Conservation (phyloP, 2,797 vertebrate genomes). For the Eulemur coronatus region DNA sequence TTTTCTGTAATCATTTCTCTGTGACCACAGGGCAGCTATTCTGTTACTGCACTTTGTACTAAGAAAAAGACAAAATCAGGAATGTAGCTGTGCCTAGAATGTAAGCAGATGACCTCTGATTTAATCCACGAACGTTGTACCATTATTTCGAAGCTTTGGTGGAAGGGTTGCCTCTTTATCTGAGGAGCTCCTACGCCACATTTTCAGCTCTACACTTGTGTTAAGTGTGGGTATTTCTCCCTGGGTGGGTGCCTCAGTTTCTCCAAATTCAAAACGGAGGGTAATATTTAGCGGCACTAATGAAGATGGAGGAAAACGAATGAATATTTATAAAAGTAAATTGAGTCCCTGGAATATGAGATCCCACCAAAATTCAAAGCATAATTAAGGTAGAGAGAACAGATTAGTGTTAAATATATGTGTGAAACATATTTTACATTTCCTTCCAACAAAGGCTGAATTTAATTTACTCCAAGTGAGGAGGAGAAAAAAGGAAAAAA, state of each 20-base stretch:
- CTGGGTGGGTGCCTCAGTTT: slow-evolving; percentile 67
- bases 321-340: slow-evolving; percentile 77
- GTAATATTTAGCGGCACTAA: neutral
- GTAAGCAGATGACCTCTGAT: slow-evolving; percentile 18
- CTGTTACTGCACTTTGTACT: slow-evolving; percentile 48
- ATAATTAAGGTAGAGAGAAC: slow-evolving; percentile 77
- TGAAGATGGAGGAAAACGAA: neutral
- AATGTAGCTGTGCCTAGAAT: slow-evolving; percentile 55
- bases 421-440: slow-evolving; percentile 78
- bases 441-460: slow-evolving; percentile 79
- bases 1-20: slow-evolving; percentile 73
- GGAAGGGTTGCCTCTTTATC: neutral
- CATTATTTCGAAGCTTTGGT: neutral
- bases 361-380: slow-evolving; percentile 69
- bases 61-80: slow-evolving; percentile 53
- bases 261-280: neutral
- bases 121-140: neutral
- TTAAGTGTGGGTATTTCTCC: neutral
- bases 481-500: neutral
- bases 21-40: slow-evolving; percentile 58
- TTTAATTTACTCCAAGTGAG: slow-evolving; percentile 73
- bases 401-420: slow-evolving; percentile 79
- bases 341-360: slow-evolving; percentile 63
- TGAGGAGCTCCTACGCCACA: neutral
- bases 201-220: neutral